Percentiles rank a stretch among this genome's conserved stretches.
Conservation (phyloP, 2,113 vertebrate genomes). For the Oryzias javanicus region DNA sequence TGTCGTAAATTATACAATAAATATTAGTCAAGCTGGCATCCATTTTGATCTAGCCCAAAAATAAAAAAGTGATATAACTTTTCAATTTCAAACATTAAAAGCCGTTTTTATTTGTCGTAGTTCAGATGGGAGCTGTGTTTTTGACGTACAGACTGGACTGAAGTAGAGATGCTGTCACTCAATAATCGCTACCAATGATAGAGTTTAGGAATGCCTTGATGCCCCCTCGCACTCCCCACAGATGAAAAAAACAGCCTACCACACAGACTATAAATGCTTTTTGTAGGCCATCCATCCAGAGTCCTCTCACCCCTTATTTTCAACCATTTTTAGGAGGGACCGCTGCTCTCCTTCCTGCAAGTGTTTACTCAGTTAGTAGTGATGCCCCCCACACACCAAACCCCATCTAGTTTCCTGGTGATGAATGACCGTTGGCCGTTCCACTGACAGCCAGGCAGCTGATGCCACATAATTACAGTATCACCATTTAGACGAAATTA, state of each 20-base stretch:
- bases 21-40: too few relatives aligned
- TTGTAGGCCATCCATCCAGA: constrained; percentile 66
- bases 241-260: constrained; percentile 39
- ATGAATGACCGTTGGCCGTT: constrained; percentile 76
- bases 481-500: constrained; percentile 79
- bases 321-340: constrained; percentile 45
- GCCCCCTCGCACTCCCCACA: constrained; percentile 14
- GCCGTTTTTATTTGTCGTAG: constrained; percentile 57
- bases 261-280: constrained; percentile 48
- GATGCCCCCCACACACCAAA: constrained; percentile 37
- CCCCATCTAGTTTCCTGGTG: constrained; percentile 57
- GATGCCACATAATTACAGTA: constrained; percentile 77
- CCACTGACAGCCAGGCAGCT: constrained; percentile 76
- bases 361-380: constrained; percentile 70
- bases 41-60: too few relatives aligned
- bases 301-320: constrained; percentile 60
- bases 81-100: constrained; percentile 24
- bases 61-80: too few relatives aligned
- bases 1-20: too few relatives aligned
- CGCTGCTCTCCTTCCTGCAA: constrained; percentile 54
- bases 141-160: constrained; percentile 50
- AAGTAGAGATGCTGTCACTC: constrained; percentile 63
- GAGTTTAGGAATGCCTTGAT: constrained; percentile 35
- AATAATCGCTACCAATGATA: constrained; percentile 57
- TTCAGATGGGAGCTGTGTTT: constrained; percentile 59